Evolutionary conservation across 2,888 invertebrate species (phyloP), one percentile per base, ranked within the genome.

Genomic region (Craniophora ligustri): DNA sequence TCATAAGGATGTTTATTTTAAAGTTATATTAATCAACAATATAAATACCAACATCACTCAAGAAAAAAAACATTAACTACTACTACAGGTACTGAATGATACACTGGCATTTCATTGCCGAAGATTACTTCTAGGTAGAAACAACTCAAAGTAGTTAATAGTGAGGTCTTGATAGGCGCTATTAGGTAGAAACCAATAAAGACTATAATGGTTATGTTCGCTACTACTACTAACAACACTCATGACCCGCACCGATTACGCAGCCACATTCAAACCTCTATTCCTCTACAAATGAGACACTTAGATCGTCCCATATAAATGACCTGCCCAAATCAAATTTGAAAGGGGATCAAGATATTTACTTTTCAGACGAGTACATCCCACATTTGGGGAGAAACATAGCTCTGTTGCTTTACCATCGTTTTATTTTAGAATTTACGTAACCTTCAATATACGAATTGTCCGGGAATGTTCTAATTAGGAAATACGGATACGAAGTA

Each of bases 211-310:
- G 48, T 46, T 19, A 13, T 51, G 47, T 30, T 51, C 31, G 19
- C 16, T 19, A 26, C 42, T 54, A 45, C 26, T 48, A 35, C 40
- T 60, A 54, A 57, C 66, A 51, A 66, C 51, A 45, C 36, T 54
- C 47, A 41, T 60, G 40, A 45, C 44, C 34, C 40, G 11, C 32
- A 59, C 28, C 60, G 47, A 54, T 63, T 60, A 44, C 38, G 31
- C 28, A 32, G 15, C 36, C 15, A 34, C 47, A 23, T 65, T 44
- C 35, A 28, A 26, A 26, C 44, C 60, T 45, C 44, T 34, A 44
- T 54, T 42, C 26, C 23, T 32, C 26, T 35, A 32, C 34, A 59
- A 62, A 53, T 44, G 40, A 35, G 38, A 5, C 44, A 32, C 59
- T 58, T 34, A 57, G 14, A 14, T 13, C 10, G 18, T 39, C 53